A percentile compares a stretch with the other conserved stretches of the same genome.
Conservation (phyloP, 2,888 invertebrate species). For the Drosophila mimica region DNA sequence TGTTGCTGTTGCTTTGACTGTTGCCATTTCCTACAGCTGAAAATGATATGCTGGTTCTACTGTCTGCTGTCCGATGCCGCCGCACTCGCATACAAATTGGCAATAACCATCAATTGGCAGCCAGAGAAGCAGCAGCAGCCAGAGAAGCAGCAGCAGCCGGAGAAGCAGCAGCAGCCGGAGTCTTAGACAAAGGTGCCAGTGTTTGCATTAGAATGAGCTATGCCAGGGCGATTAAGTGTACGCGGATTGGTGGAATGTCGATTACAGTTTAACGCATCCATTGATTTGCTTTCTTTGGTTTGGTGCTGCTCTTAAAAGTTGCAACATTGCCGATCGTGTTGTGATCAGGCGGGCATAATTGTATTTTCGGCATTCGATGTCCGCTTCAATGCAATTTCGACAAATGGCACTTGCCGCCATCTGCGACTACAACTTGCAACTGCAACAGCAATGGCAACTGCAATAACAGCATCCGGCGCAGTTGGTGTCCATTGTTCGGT, state of each 20-base stretch:
- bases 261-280: constrained; percentile 67
- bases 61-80: constrained; percentile 27
- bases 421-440: constrained; percentile 21
- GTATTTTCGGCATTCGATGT: constrained; percentile 72
- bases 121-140: constrained; percentile 37
- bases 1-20: constrained; percentile 25
- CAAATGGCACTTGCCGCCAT: constrained; percentile 68
- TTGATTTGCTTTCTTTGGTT: constrained; percentile 63
- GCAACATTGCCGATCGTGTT: constrained; percentile 62
- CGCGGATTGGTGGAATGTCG: constrained; percentile 64
- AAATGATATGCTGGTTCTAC: constrained; percentile 72
- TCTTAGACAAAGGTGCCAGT: constrained; percentile 52
- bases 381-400: constrained; percentile 60
- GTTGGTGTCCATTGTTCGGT: constrained; percentile 50
- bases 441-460: constrained; percentile 8
- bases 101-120: constrained; percentile 79
- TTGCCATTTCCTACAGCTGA: constrained; percentile 55
- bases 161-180: constrained; percentile 14
- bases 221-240: constrained; percentile 20
- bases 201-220: constrained; percentile 78
- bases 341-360: constrained; percentile 70
- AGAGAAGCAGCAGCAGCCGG: not conserved
- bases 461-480: constrained; percentile 31
- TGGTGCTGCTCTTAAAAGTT: constrained; percentile 22
- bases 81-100: constrained; percentile 73